Base-by-base conservation (phyloP, 2,797 vertebrate genomes). In the Propithecus deckenii region DNA sequence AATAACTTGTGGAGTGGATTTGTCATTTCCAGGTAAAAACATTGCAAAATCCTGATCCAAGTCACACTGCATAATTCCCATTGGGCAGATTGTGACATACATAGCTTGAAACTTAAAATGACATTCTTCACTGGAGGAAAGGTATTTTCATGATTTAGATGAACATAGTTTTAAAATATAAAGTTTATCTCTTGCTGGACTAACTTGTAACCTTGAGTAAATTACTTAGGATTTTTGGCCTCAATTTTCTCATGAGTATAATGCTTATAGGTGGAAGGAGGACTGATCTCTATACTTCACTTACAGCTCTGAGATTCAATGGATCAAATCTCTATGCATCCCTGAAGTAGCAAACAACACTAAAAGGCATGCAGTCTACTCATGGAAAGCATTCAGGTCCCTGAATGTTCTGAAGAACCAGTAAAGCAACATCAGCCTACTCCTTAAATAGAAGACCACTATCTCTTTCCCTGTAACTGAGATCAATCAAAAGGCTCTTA, bases 1-100 rank as follows among this genome's bases (percentile, higher is more conserved):
- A 50, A 59, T 76, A 23, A 57, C 32, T 28, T 65, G 6, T 92
- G 32, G 14, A 63, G 32, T 59, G 1, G 1, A 83, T 79, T 69
- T 89, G 18, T 87, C 69, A 75, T 85, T 94, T 92, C 32, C 46
- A 79, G 38, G 14, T 83, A 95, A 92, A 88, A 80, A 89, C 71
- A 57, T 20, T 78, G 3, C 59, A 23, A 79, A 67, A n/a, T 67
- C 15, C n/a, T 48, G 18, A 87, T 67, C 30, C 67, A 89, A 50
- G 12, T 35, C 22, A 72, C 5, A 41, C 32, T 35, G 20, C 8
- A 2, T 2, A n/a, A 71, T 76, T 85, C 50, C 46, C 59, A 71
- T 7, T 55, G 8, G 65, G 8, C 15, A 81, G 55, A 89, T 5
- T 17, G 59, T 57, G 23, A 69, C 15, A 89, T 25, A 25, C 10